These are phyloP conservation scores for Drosophila melanogaster DNA, from an alignment of 1,140 invertebrate species.

Conservation along the genomic window DNA sequence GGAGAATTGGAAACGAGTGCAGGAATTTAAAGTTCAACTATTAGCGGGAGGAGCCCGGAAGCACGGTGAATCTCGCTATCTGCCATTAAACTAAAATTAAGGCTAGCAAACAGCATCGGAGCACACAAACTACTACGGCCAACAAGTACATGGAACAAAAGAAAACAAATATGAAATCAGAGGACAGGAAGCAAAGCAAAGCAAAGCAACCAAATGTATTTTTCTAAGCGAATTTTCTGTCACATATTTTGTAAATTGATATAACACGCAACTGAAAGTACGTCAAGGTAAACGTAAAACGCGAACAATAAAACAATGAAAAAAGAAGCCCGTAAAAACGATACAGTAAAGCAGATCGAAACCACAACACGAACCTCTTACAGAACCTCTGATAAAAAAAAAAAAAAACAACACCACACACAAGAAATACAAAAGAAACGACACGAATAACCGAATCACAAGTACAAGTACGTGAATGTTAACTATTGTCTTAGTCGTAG, in stretches of 20 bases:
- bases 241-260: slow-evolving; percentile 37
- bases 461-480: slow-evolving; percentile 34
- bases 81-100: slow-evolving; percentile 61
- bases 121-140: slow-evolving; percentile 9
- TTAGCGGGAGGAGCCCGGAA: slow-evolving; percentile 11
- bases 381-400: background rate
- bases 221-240: slow-evolving; percentile 59
- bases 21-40: slow-evolving; percentile 69
- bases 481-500: slow-evolving; percentile 59
- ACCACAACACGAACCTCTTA: slow-evolving; percentile 7
- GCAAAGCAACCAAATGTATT: slow-evolving; percentile 49
- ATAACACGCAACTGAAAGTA: slow-evolving; percentile 14
- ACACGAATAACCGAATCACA: background rate
- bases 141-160: background rate
- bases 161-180: slow-evolving; percentile 1
- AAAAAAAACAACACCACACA: background rate
- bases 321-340: slow-evolving; percentile 6
- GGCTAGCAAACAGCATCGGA: slow-evolving; percentile 31
- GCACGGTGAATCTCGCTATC: slow-evolving; percentile 66
- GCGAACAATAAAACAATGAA: background rate
- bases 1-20: slow-evolving; percentile 48
- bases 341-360: slow-evolving; percentile 3
- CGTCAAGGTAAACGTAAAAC: slow-evolving; percentile 2
- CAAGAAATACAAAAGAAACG: background rate
- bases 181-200: slow-evolving; percentile 8